Conservation (phyloP, 2,888 invertebrate genomes). For the Callimorpha dominula region DNA sequence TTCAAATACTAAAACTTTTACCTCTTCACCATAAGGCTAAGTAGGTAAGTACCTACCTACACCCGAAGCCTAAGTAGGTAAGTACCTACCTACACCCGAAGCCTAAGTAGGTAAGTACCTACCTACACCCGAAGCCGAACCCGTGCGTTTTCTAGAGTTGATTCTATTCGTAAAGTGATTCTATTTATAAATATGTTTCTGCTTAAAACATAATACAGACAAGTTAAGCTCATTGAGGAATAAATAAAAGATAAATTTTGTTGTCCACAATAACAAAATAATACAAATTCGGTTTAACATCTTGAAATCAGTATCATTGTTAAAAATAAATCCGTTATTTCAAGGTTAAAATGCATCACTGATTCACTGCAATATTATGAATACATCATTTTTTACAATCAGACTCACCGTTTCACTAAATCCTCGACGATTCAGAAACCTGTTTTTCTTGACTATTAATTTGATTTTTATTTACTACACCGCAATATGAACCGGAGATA, state of each 20-base stretch:
- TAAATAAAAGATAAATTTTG: neutral
- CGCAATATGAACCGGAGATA: neutral
- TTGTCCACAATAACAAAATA: neutral
- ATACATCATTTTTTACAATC: neutral
- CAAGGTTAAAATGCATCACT: conserved; percentile 1
- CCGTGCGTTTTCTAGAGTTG: no score
- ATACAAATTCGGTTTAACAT: neutral
- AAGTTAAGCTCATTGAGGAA: neutral
- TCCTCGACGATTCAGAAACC: neutral
- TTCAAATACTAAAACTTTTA: no score
- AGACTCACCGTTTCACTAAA: neutral
- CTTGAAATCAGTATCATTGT: neutral
- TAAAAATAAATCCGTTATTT: neutral
- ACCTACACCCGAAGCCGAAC: no score
- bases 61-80: no score
- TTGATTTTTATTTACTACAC: conserved; percentile 3
- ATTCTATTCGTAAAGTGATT: no score
- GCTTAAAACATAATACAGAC: neutral
- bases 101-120: no score
- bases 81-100: no score
- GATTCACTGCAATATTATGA: neutral
- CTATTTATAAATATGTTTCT: no score
- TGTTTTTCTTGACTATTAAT: conserved; percentile 7
- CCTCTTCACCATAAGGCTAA: no score
- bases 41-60: no score